Evolutionary conservation across 2,797 vertebrate genomes (phyloP).

Genomic region (Sebastes glaucus): DNA sequence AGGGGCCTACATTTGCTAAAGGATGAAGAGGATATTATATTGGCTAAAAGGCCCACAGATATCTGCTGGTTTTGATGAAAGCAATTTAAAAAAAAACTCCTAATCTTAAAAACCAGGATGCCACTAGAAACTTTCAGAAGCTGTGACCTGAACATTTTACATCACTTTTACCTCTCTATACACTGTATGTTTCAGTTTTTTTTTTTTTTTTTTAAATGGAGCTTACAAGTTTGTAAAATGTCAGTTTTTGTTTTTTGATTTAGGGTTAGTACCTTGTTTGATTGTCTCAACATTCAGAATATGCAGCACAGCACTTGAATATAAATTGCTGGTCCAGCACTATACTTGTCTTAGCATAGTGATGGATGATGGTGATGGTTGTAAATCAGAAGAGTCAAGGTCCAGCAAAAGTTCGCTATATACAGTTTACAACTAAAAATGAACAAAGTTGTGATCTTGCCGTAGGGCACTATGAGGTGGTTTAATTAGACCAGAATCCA

Average conservation of each 20-base stretch:
- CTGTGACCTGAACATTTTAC: neutral
- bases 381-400: neutral
- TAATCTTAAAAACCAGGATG: conserved; percentile 13
- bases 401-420: neutral
- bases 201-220: neutral
- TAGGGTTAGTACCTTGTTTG: neutral
- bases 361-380: neutral
- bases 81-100: neutral
- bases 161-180: neutral
- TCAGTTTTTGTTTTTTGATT: neutral
- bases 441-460: neutral
- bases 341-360: neutral
- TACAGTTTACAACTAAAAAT: neutral
- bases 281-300: neutral
- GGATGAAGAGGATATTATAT: neutral
- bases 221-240: neutral
- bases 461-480: neutral
- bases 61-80: neutral
- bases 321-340: neutral
- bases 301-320: neutral
- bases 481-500: conserved; percentile 1
- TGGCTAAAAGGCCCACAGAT: neutral
- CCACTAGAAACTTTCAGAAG: conserved; percentile 5
- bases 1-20: neutral
- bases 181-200: neutral